A percentile compares a stretch with the other conserved stretches of the same genome.
These are phyloP conservation scores for Syngnathus acus DNA, from an alignment of 2,797 vertebrate genomes.

Conservation along the genomic window DNA sequence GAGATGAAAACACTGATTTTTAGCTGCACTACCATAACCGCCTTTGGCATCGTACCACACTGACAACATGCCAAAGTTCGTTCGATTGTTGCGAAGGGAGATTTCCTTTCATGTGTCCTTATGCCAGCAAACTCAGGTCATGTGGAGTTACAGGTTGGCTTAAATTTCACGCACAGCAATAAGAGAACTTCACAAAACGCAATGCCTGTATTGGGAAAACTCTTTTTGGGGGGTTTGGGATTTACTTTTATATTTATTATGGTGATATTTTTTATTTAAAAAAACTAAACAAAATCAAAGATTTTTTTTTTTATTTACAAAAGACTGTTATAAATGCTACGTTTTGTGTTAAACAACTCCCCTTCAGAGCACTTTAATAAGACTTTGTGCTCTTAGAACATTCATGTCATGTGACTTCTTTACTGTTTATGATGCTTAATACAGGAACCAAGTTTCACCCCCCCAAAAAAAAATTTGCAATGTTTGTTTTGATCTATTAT, in stretches of 20 bases:
- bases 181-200: slow-evolving; percentile 66
- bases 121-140: slow-evolving; percentile 56
- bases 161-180: slow-evolving; percentile 77
- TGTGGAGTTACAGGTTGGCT: slow-evolving; percentile 27
- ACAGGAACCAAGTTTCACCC: slow-evolving; percentile 6
- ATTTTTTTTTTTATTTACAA: slow-evolving; percentile 6
- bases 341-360: slow-evolving; percentile 7
- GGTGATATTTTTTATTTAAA: slow-evolving; percentile 26
- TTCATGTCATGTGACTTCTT: slow-evolving; percentile 17
- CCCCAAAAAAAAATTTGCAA: slow-evolving; percentile 14
- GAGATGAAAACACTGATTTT: slow-evolving; percentile 34
- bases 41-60: slow-evolving; percentile 17
- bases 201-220: slow-evolving; percentile 67
- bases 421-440: slow-evolving; percentile 7
- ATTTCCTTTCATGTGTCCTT: slow-evolving; percentile 44
- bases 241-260: slow-evolving; percentile 38
- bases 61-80: slow-evolving; percentile 50
- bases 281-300: slow-evolving; percentile 3
- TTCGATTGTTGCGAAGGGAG: slow-evolving; percentile 24
- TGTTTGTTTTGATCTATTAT: slow-evolving; percentile 11
- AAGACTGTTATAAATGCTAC: slow-evolving; percentile 7
- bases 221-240: slow-evolving; percentile 33
- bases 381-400: neutral
- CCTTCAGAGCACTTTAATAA: slow-evolving; percentile 20
- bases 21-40: neutral